A percentile compares a stretch with the other conserved stretches of the same genome.
Conservation (phyloP, 2,797 vertebrate species). For the Avahi laniger region DNA sequence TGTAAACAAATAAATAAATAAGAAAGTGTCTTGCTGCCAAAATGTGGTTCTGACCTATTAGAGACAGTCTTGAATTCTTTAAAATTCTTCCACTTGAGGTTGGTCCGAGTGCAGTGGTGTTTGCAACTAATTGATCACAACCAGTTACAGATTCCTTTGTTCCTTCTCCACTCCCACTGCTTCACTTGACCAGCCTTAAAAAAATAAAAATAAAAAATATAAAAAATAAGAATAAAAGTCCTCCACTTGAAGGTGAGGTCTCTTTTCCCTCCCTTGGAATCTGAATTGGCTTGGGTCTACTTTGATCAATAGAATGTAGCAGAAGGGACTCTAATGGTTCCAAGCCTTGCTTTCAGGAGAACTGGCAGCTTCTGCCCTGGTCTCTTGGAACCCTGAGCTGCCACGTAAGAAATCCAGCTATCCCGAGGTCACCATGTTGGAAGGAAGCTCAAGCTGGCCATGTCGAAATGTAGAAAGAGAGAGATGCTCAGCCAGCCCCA, state of each 20-base stretch:
- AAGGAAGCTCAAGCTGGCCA: constrained; percentile 13
- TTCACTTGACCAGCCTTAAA: too few species aligned
- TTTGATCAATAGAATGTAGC: not conserved
- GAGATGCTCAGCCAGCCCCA: not conserved
- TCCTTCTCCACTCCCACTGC: too few species aligned
- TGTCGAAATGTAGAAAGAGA: not conserved
- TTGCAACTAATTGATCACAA: too few species aligned
- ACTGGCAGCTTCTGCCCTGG: not conserved
- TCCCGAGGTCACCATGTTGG: not conserved
- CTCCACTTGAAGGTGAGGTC: not conserved
- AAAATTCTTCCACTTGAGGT: too few species aligned
- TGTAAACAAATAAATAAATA: not conserved
- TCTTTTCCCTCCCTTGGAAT: not conserved
- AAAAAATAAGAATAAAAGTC: too few species aligned
- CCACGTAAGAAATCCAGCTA: not conserved
- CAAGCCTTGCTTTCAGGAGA: not conserved
- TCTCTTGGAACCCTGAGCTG: not conserved
- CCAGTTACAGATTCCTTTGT: too few species aligned
- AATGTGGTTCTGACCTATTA: not conserved
- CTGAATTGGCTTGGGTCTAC: not conserved
- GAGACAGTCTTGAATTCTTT: not conserved
- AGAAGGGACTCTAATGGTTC: not conserved
- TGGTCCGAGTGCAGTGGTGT: too few species aligned
- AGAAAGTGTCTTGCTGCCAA: not conserved
- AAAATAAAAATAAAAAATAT: too few species aligned